Evolutionary conservation across 1,140 invertebrate genomes (phyloP), one percentile per base, ranked within the genome.

Genomic region (Drosophila neocordata): DNA sequence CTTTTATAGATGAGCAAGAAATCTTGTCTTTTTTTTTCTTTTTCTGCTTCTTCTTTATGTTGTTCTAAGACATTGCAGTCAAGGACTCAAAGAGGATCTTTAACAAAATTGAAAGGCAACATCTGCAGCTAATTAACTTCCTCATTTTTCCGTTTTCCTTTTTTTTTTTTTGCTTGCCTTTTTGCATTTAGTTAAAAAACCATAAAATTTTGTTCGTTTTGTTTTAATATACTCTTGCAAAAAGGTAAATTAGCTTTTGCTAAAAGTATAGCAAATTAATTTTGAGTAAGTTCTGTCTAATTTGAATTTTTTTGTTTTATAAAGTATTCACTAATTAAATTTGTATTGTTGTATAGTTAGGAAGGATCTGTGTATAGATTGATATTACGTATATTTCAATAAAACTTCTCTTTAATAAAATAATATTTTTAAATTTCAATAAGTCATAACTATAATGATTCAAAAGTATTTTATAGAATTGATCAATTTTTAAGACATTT

Each of bases 41-140:
- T 65, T 73, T 37, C 27, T 68, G 55, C 4, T 37, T 11, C 18
- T 56, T 34, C 22, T 51, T 12, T 35, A 9, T 7, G 5, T 7
- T 48, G 15, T 35, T 13, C 9, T 13, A 9, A 70, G 69, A 68
- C 62, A 58, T 63, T 74, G 65, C 73, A 75, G 65, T 75, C 72
- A 38, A 63, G 56, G 31, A 35, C 8, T 62, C 57, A 53, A n/a
- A 59, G 68, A 67, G 58, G 65, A 67, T 68, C 56, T 59, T 63
- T 68, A 69, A 69, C 69, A 57, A 77, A 85, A 85, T 74, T 61
- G 41, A 38, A 27, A 55, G 20, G 51, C 51, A 69, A 48, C 82
- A 87, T 74, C 82, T 87, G 81, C 59, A 63, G 60, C 81, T 85
- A 85, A 85, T 85, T 85, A 85, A 85, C 82, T 72, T 87, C 58